Conservation (phyloP, 1,140 invertebrate species). For the Bombus soroeensis region DNA sequence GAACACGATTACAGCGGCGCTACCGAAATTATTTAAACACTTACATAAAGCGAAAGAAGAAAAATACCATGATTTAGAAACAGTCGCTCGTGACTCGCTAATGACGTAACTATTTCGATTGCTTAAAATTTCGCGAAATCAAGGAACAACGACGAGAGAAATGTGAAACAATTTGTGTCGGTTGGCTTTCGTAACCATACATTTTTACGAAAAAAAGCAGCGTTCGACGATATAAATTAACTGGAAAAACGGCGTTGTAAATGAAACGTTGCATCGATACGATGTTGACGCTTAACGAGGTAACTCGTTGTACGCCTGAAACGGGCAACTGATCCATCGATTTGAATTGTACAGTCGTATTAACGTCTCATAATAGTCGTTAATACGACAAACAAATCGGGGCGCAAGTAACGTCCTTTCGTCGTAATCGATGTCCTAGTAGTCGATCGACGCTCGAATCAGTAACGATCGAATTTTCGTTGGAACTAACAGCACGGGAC, state of each 20-base stretch:
- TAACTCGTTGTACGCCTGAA: too few species aligned
- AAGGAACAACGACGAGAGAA: too few species aligned
- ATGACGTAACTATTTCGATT: too few species aligned
- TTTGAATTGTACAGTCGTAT: background rate
- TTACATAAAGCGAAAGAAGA: background rate
- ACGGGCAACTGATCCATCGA: background rate
- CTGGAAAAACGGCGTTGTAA: rapidly evolving
- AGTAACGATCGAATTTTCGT: conserved; percentile 6
- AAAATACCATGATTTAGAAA: too few species aligned
- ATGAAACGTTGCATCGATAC: background rate
- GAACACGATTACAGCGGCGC: background rate
- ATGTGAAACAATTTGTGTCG: too few species aligned
- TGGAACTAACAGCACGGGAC: background rate
- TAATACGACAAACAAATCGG: background rate
- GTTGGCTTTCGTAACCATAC: too few species aligned
- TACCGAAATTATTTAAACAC: background rate
- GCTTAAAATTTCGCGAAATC: too few species aligned
- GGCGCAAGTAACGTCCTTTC: conserved; percentile 17
- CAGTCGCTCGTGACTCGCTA: too few species aligned
- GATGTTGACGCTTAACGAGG: background rate
- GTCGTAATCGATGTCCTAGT: too few species aligned
- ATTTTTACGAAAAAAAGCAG: background rate
- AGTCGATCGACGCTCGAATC: background rate
- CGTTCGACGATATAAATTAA: too few species aligned
- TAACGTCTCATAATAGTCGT: background rate